Conservation (phyloP, 2,888 invertebrate genomes). For the Antheraea assamensis region DNA sequence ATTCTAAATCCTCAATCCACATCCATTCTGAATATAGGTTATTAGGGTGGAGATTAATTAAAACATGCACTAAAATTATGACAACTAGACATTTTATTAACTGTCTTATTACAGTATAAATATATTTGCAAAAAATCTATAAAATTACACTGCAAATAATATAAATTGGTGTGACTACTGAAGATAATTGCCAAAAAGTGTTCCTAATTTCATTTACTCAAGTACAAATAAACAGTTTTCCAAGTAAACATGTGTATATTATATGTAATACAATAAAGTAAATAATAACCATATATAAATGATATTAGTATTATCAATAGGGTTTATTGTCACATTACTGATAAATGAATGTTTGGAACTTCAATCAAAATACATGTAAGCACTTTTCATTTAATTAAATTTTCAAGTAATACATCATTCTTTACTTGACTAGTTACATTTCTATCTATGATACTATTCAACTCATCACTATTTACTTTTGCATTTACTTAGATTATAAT, state of each 20-base stretch:
- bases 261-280: neutral
- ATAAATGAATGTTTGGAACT: neutral
- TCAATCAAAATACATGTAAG: neutral
- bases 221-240: no score
- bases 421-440: neutral
- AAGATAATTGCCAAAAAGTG: no score
- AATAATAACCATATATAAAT: neutral
- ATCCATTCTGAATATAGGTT: constrained; percentile 49
- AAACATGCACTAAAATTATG: neutral
- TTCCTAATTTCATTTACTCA: no score
- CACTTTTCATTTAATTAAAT: neutral
- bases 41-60: neutral
- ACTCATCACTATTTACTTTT: neutral
- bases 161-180: no score
- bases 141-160: no score
- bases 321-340: neutral
- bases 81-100: neutral
- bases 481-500: no score
- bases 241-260: neutral
- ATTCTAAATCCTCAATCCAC: constrained; percentile 72
- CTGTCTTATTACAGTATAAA: neutral
- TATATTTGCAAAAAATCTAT: neutral
- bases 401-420: neutral
- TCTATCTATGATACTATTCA: neutral
- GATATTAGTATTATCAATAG: neutral